Conservation (phyloP, 2,113 vertebrate species). For the Thermophis baileyi region DNA sequence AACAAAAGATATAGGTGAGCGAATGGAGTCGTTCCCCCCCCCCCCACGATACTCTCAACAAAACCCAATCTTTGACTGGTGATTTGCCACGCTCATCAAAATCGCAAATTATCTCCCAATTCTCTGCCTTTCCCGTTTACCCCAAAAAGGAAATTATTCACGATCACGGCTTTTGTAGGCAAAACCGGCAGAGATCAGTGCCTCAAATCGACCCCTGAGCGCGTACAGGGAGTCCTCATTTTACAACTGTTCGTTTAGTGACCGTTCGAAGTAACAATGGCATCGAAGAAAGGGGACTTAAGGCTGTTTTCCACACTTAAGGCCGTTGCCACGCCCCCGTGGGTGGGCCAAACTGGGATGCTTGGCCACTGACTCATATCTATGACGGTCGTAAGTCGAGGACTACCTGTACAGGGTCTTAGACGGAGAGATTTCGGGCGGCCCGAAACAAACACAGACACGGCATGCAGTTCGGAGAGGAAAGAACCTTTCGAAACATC, state of each 20-base stretch:
- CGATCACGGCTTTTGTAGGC: neutral
- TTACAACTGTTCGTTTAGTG: too few relatives aligned
- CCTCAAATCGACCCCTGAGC: too few relatives aligned
- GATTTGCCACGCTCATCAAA: neutral
- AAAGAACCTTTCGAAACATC: neutral
- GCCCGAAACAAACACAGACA: neutral
- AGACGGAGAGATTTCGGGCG: neutral
- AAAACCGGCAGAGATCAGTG: neutral
- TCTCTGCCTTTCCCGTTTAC: neutral
- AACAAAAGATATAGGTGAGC: neutral
- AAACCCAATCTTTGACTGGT: too few relatives aligned
- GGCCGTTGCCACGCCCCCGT: too few relatives aligned
- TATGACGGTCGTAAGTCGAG: too few relatives aligned
- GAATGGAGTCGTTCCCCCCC: neutral
- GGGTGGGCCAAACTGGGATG: too few relatives aligned
- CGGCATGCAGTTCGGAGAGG: accelerated
- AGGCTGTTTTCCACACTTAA: too few relatives aligned
- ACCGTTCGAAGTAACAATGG: too few relatives aligned
- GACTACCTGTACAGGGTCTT: neutral
- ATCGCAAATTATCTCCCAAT: too few relatives aligned
- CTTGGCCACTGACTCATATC: too few relatives aligned
- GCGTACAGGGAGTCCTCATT: too few relatives aligned
- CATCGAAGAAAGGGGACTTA: too few relatives aligned
- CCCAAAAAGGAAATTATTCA: neutral
- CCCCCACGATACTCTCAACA: neutral